Percentiles rank a stretch among this genome's conserved stretches.
Conservation (phyloP, 2,113 vertebrate species). For the Carettochelys insculpta region DNA sequence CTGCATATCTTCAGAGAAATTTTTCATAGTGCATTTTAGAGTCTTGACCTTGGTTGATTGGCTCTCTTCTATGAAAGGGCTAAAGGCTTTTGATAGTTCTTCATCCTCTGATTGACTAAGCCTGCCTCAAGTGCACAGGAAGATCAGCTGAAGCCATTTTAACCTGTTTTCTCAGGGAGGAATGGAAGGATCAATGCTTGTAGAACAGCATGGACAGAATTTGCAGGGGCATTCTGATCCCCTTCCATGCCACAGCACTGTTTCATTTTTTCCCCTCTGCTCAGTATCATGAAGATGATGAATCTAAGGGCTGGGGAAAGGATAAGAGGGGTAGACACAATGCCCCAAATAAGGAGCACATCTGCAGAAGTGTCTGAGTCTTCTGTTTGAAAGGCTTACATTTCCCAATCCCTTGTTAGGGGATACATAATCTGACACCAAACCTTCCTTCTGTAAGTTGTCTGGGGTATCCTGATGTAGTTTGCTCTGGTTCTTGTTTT, state of each 20-base stretch:
- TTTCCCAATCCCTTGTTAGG: neutral
- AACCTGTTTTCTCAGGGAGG: neutral
- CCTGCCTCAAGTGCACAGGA: neutral
- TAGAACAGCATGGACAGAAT: neutral
- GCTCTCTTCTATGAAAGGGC: neutral
- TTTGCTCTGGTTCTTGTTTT: neutral
- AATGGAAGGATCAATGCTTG: neutral
- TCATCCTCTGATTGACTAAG: neutral
- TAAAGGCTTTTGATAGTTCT: neutral
- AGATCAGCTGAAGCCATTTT: neutral
- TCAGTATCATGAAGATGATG: neutral
- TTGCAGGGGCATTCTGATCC: neutral
- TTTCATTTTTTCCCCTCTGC: neutral
- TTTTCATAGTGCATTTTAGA: neutral
- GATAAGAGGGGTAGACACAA: neutral
- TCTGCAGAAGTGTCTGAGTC: neutral
- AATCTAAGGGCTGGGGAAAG: neutral
- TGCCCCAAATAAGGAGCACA: neutral
- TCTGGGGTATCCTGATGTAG: neutral
- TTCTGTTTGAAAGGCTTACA: neutral
- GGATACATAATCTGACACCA: neutral
- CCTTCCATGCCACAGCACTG: neutral
- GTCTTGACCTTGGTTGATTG: neutral
- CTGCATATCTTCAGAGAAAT: neutral
- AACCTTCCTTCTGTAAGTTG: neutral